phyloP scores from a whole-genome alignment of 2,113 vertebrate species.

The Calypte anna region DNA sequence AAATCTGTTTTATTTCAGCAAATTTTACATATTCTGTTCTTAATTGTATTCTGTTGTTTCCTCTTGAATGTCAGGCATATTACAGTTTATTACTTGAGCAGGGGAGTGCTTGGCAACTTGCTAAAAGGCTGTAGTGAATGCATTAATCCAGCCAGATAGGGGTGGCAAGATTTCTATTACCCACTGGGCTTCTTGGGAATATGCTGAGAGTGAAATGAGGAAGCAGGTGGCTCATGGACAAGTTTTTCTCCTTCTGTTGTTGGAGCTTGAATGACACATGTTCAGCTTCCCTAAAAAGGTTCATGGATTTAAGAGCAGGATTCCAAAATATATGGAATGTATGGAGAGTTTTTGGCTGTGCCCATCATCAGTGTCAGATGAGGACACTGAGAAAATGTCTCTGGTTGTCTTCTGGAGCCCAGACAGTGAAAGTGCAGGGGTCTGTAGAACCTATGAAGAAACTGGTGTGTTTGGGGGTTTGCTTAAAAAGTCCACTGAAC shows the following conservation, averaged over 20 bases:
- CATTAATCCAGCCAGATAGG: not conserved
- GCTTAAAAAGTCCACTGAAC: not conserved
- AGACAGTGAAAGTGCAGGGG: rapidly evolving
- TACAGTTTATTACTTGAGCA: constrained; percentile 6
- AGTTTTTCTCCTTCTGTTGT: not conserved
- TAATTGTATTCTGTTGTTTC: constrained; percentile 56
- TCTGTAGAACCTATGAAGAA: not conserved
- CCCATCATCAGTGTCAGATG: not conserved
- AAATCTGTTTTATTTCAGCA: constrained; percentile 70
- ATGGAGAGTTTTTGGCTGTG: not conserved
- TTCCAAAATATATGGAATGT: not conserved
- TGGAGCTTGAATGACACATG: not conserved
- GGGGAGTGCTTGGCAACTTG: not conserved
- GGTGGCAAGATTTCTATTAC: not conserved
- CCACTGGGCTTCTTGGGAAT: not conserved
- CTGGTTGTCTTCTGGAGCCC: not conserved
- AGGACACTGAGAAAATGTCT: not conserved
- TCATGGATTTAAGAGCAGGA: not conserved
- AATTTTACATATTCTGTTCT: constrained; percentile 57
- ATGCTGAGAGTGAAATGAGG: not conserved
- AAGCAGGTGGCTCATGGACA: not conserved
- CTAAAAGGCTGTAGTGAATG: not conserved
- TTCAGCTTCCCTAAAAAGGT: not conserved
- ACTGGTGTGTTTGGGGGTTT: not conserved
- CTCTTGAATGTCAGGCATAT: constrained; percentile 30